Percentiles rank a stretch among this genome's conserved stretches.
Conservation (phyloP, 2,113 vertebrate genomes). For the Mirza zaza region DNA sequence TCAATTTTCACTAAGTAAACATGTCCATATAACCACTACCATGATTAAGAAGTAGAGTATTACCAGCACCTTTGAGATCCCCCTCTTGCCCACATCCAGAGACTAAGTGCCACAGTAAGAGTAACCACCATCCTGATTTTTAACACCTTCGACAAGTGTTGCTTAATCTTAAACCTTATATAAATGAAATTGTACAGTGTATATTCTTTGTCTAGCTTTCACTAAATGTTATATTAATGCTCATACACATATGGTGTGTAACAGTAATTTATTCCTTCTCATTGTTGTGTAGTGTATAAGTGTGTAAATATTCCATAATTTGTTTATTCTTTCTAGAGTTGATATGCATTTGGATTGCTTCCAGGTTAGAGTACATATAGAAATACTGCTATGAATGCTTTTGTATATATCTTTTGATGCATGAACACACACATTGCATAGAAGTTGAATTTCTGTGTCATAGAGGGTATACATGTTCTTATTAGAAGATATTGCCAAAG, state of each 20-base stretch:
- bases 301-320: neutral
- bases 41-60: neutral
- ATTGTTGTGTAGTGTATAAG: neutral
- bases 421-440: neutral
- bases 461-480: neutral
- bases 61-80: neutral
- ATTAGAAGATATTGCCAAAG: neutral
- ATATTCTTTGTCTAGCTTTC: neutral
- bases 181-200: neutral
- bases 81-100: neutral
- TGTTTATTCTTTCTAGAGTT: conserved; percentile 6
- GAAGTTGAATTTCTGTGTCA: neutral
- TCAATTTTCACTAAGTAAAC: conserved; percentile 8
- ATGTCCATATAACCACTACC: neutral
- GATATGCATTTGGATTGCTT: neutral
- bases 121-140: neutral
- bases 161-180: neutral
- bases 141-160: neutral
- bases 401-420: neutral
- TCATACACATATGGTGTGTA: neutral
- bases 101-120: neutral
- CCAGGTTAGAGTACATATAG: neutral
- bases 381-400: neutral
- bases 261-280: neutral
- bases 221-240: neutral